These are phyloP conservation scores for Brachyhypopomus gauderio DNA, from an alignment of 2,113 vertebrate species.

Conservation along the genomic window DNA sequence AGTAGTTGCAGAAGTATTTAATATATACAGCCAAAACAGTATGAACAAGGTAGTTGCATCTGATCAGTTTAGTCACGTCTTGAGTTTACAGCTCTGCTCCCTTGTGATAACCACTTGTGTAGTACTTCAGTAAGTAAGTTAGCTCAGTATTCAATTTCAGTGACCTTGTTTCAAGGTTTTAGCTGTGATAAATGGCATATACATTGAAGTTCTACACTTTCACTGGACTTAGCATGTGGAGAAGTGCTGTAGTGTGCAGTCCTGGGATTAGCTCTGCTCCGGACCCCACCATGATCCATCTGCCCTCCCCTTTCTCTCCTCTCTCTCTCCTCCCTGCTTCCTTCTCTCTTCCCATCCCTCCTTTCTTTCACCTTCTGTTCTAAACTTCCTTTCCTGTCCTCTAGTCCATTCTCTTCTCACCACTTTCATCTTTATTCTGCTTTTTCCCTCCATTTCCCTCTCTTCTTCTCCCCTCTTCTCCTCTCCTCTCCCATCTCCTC, in stretches of 20 bases:
- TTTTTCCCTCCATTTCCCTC: no score
- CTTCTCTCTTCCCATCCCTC: neutral
- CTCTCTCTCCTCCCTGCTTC: neutral
- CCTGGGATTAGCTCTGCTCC: no score
- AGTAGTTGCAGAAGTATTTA: neutral
- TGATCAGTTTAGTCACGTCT: neutral
- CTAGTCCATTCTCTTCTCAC: neutral
- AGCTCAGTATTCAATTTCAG: neutral
- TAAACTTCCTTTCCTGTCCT: neutral
- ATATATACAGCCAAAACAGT: no score
- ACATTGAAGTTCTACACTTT: neutral
- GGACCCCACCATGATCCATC: neutral
- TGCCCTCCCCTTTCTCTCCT: neutral
- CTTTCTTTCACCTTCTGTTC: neutral
- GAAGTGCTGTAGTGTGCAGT: constrained; percentile 57
- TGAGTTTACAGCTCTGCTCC: constrained; percentile 4
- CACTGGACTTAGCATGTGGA: neutral
- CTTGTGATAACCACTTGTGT: constrained; percentile 14
- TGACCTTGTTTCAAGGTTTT: constrained; percentile 15
- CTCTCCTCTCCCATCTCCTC: neutral
- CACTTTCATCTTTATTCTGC: neutral
- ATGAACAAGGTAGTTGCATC: neutral
- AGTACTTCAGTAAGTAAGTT: neutral
- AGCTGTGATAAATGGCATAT: neutral
- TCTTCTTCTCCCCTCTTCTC: neutral